Base-by-base conservation (phyloP, 2,797 vertebrate genomes). In the Chelidonichthys spinosus region DNA sequence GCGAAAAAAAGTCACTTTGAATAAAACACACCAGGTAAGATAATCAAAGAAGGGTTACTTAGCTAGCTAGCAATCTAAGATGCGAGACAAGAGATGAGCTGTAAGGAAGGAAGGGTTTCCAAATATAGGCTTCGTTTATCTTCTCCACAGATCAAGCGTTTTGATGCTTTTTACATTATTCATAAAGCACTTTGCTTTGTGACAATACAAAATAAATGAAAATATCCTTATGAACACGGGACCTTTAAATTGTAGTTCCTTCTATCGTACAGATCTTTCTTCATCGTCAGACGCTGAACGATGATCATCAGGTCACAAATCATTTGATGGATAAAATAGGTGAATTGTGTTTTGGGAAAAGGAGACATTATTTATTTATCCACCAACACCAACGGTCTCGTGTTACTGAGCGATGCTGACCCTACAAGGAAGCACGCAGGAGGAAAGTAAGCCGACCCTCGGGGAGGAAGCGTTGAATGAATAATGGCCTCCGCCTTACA, bases 381-480 rank as follows among this genome's bases (percentile, higher is more conserved):
- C 39, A 56, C 40, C 11, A 2, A 14, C 39, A 56, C 40, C 11
- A 2, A 14, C 4, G 36, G 46, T 79, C 73, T 88, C 69, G 46
- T 2, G 18, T 82, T 82, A 74, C 80, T 35, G 17, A 74, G 72
- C 69, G 78, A 65, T 79, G 6, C 40, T 90, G 86, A 89, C 89
- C 89, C 87, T 84, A 90, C 79, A 86, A 83, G 88, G 91, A 92
- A 86, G 82, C 43, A 9, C 63, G 37, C 70, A 65, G 83, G 75
- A 78, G 85, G 72, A 85, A 81, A 74, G 92, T 85, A 90, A 93
- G 74, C 79, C 43, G 84, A 93, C 64, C 79, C 89, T 83, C 63
- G 14, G 66, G 83, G 80, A 94, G 93, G 90, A 92, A 92, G 90
- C 88, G 74, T 50, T 92, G 81, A 91, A 92, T 92, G 91, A 92